Evolutionary conservation across 2,888 invertebrate genomes (phyloP).

Genomic region (Creontiades dilutus): DNA sequence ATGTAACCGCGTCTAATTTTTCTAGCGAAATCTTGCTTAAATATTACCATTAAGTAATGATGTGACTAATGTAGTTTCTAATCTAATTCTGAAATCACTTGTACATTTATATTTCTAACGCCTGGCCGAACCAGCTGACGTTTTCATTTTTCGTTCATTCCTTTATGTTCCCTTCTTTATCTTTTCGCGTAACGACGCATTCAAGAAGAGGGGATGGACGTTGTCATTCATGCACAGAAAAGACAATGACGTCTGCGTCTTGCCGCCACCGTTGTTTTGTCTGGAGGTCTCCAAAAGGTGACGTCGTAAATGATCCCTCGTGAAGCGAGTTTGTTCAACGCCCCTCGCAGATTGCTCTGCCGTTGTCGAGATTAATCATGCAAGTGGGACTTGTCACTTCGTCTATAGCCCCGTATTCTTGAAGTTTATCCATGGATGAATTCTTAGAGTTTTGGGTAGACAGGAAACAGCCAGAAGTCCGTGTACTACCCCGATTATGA

Average conservation of each 20-base stretch:
- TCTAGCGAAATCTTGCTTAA: too few relatives aligned
- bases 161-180: background rate
- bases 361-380: conserved; percentile 13
- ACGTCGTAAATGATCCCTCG: background rate
- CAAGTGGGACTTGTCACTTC: background rate
- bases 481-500: too few relatives aligned
- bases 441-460: too few relatives aligned
- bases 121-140: too few relatives aligned
- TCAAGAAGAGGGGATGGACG: background rate
- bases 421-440: too few relatives aligned
- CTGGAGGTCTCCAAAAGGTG: background rate
- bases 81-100: too few relatives aligned
- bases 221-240: background rate
- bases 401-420: too few relatives aligned
- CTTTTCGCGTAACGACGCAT: background rate
- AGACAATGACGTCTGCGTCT: conserved; percentile 18
- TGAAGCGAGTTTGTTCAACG: background rate
- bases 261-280: conserved; percentile 11
- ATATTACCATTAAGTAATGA: too few relatives aligned
- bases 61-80: too few relatives aligned
- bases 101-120: too few relatives aligned
- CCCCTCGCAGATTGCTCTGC: background rate
- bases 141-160: background rate
- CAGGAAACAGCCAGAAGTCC: too few relatives aligned
- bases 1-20: too few relatives aligned